Percentiles rank a stretch among this genome's conserved stretches.
Conservation (phyloP, 2,113 vertebrate genomes). For the Microcebus jonahi region DNA sequence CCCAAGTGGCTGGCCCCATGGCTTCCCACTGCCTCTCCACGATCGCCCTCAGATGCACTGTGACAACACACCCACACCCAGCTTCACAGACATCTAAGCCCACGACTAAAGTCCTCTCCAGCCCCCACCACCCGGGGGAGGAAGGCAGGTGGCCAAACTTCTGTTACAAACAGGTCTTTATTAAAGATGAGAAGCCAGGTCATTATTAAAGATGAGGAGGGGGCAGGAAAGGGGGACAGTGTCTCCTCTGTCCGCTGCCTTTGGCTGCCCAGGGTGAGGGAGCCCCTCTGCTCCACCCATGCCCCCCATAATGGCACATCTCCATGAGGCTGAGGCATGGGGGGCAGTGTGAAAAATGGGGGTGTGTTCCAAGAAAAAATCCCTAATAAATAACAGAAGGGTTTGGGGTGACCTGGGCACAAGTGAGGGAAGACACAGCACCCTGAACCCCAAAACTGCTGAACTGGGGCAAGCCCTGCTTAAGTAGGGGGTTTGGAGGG, state of each 20-base stretch:
- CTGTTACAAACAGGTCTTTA: slow-evolving; percentile 82
- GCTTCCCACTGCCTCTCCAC: neutral
- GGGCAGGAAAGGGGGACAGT: slow-evolving; percentile 18
- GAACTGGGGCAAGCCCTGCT: slow-evolving; percentile 58
- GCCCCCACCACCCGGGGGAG: neutral
- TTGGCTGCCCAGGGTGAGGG: slow-evolving; percentile 31
- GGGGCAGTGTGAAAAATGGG: slow-evolving; percentile 15
- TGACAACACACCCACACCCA: neutral
- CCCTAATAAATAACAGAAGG: slow-evolving; percentile 60
- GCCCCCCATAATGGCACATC: slow-evolving; percentile 45
- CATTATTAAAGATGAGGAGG: slow-evolving; percentile 60
- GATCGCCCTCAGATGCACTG: neutral
- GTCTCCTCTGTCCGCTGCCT: slow-evolving; percentile 67
- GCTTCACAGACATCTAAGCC: neutral
- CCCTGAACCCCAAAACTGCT: slow-evolving; percentile 63
- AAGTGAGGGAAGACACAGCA: slow-evolving; percentile 59
- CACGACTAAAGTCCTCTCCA: neutral
- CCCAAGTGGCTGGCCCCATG: neutral
- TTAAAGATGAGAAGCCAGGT: slow-evolving; percentile 62
- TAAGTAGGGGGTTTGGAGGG: slow-evolving; percentile 20
- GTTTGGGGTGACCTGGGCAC: slow-evolving; percentile 33
- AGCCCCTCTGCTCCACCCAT: slow-evolving; percentile 27
- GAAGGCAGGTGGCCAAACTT: slow-evolving; percentile 47
- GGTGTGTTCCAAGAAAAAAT: neutral
- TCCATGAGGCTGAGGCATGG: slow-evolving; percentile 43